Evolutionary conservation across 1,140 invertebrate genomes (phyloP).

Genomic region (Doryteuthis pealeii): DNA sequence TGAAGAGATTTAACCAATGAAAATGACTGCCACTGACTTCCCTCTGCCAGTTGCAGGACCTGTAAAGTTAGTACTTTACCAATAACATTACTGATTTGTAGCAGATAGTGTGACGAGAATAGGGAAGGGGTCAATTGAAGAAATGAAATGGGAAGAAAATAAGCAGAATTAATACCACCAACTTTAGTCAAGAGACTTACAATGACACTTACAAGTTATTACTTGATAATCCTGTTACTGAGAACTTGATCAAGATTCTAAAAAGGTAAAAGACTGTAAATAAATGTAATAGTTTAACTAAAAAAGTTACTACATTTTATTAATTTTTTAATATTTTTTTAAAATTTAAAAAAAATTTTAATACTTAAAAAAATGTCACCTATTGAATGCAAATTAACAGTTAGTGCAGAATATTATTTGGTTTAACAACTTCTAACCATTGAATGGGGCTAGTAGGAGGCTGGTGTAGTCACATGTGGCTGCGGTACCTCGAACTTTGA

Average conservation of each 20-base stretch:
- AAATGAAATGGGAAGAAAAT: background rate
- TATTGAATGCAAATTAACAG: slow-evolving; percentile 4
- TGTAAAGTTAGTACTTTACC: slow-evolving; percentile 2
- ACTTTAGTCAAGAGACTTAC: background rate
- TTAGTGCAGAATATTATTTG: slow-evolving; percentile 11
- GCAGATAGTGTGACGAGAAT: background rate
- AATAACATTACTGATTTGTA: background rate
- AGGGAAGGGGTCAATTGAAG: background rate
- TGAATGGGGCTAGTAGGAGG: slow-evolving; percentile 3
- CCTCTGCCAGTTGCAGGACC: background rate
- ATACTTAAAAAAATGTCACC: slow-evolving; percentile 3
- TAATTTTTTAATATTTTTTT: too few relatives aligned
- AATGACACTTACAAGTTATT: background rate
- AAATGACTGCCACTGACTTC: slow-evolving; percentile 10
- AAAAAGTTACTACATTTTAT: too few relatives aligned
- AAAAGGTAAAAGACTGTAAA: background rate
- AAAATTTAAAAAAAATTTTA: background rate
- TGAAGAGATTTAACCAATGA: background rate
- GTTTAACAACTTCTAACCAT: slow-evolving; percentile 16
- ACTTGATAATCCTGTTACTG: slow-evolving; percentile 4
- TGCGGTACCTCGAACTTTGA: slow-evolving; percentile 13
- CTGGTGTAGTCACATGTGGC: slow-evolving; percentile 10
- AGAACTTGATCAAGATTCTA: background rate
- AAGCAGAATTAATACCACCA: background rate
- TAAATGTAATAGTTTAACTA: background rate